Percentiles rank a stretch among this genome's conserved stretches.
These are phyloP conservation scores for Engraulis encrasicolus DNA, from an alignment of 2,113 vertebrate species.

Conservation along the genomic window DNA sequence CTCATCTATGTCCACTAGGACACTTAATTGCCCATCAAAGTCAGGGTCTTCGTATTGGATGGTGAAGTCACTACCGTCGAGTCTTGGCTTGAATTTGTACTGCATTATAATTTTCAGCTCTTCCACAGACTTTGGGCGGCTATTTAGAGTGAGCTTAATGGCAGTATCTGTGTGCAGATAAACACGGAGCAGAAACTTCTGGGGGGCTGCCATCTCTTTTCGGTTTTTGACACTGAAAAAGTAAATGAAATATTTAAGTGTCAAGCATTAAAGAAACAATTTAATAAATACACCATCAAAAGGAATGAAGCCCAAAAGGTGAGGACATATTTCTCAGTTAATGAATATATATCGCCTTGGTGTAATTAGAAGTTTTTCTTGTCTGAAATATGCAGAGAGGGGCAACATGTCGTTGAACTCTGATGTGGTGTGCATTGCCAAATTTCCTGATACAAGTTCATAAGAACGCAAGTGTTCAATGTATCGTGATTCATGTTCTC, in stretches of 20 bases:
- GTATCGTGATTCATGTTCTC: constrained; percentile 6
- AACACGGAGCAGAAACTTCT: constrained; percentile 30
- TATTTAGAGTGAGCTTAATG: constrained; percentile 31
- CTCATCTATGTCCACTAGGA: constrained; percentile 41
- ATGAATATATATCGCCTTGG: constrained; percentile 29
- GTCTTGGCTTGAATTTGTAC: constrained; percentile 45
- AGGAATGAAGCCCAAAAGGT: background rate
- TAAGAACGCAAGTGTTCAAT: constrained; percentile 38
- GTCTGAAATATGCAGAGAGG: constrained; percentile 26
- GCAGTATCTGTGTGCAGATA: constrained; percentile 28
- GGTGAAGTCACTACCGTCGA: constrained; percentile 32
- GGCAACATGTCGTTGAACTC: constrained; percentile 32
- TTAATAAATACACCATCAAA: background rate
- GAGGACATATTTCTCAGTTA: constrained; percentile 3
- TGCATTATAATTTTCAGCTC: constrained; percentile 26
- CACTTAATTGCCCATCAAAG: constrained; percentile 30
- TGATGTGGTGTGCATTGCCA: constrained; percentile 18
- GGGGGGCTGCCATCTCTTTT: constrained; percentile 27
- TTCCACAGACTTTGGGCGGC: constrained; percentile 31
- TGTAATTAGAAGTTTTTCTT: constrained; percentile 27
- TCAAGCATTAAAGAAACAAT: background rate
- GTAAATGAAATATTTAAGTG: background rate
- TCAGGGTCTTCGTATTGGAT: constrained; percentile 41
- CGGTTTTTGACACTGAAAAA: background rate
- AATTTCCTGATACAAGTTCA: constrained; percentile 27